Evolutionary conservation across 2,888 invertebrate species (phyloP).

Genomic region (Ctenicera cuprea): DNA sequence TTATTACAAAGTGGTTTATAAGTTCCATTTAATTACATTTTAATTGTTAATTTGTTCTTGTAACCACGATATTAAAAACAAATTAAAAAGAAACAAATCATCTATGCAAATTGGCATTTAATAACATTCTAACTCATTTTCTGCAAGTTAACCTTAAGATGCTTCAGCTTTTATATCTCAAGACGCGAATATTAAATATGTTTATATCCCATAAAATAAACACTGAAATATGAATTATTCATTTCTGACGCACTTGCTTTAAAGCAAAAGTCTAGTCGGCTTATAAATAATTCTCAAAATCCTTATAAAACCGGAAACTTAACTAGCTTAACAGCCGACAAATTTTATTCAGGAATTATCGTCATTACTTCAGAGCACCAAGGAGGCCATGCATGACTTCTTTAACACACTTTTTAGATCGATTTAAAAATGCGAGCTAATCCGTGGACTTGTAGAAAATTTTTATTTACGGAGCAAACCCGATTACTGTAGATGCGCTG

Average conservation of each 20-base stretch:
- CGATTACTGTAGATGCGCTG: constrained; percentile 1
- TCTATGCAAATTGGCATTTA: too few species aligned
- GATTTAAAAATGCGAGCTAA: constrained; percentile 12
- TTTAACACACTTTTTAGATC: constrained; percentile 6
- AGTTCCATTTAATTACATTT: too few species aligned
- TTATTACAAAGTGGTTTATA: too few species aligned
- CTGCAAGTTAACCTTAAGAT: not conserved
- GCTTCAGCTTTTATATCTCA: not conserved
- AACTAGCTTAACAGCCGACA: constrained; percentile 6
- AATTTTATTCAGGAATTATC: constrained; percentile 4
- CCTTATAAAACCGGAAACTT: constrained; percentile 24
- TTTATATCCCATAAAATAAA: constrained; percentile 2
- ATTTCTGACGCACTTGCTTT: constrained; percentile 22
- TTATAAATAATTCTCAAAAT: constrained; percentile 16
- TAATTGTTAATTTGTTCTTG: too few species aligned
- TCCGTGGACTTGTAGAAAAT: constrained; percentile 9
- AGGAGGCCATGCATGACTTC: constrained; percentile 9
- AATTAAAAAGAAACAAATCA: too few species aligned
- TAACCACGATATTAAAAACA: too few species aligned
- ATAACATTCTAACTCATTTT: not conserved
- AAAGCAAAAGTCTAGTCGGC: constrained; percentile 19
- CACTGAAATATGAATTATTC: constrained; percentile 13
- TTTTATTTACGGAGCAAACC: constrained; percentile 20
- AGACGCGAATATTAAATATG: constrained; percentile 2
- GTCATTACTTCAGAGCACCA: not conserved